A percentile compares a stretch with the other conserved stretches of the same genome.
These are phyloP conservation scores for Brevimyrus niger DNA, from an alignment of 2,113 vertebrate genomes.

Conservation along the genomic window DNA sequence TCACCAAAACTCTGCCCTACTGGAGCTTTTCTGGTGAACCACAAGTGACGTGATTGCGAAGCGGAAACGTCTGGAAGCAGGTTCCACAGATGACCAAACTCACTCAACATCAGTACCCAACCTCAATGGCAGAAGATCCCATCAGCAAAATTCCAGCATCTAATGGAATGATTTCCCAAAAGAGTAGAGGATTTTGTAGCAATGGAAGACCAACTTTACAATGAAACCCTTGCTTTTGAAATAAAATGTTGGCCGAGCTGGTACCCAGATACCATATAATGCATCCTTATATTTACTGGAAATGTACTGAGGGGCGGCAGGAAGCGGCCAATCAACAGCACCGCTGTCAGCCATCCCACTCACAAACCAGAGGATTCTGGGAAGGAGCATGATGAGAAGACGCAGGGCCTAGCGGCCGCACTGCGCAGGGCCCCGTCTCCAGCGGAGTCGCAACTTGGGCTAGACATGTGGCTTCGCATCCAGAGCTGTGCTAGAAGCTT, in stretches of 20 bases:
- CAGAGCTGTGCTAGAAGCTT: background rate
- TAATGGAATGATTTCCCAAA: background rate
- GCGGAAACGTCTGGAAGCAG: background rate
- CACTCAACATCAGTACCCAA: background rate
- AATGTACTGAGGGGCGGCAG: conserved; percentile 17
- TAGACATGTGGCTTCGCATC: background rate
- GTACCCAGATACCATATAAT: background rate
- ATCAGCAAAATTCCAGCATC: background rate
- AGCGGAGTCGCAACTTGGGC: background rate
- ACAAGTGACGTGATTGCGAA: background rate
- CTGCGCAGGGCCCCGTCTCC: background rate
- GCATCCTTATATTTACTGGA: conserved; percentile 32
- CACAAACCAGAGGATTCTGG: conserved; percentile 7
- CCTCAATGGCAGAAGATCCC: background rate
- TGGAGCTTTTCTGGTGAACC: background rate
- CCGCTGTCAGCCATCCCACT: background rate
- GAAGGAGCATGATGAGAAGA: conserved; percentile 3
- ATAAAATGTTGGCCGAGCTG: background rate
- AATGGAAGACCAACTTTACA: background rate
- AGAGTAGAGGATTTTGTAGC: background rate
- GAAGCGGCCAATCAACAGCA: background rate
- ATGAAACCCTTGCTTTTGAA: background rate
- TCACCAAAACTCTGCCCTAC: background rate
- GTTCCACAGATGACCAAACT: background rate
- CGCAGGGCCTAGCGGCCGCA: background rate